Evolutionary conservation across 2,888 invertebrate genomes (phyloP).

Genomic region (Sesamia inferens): DNA sequence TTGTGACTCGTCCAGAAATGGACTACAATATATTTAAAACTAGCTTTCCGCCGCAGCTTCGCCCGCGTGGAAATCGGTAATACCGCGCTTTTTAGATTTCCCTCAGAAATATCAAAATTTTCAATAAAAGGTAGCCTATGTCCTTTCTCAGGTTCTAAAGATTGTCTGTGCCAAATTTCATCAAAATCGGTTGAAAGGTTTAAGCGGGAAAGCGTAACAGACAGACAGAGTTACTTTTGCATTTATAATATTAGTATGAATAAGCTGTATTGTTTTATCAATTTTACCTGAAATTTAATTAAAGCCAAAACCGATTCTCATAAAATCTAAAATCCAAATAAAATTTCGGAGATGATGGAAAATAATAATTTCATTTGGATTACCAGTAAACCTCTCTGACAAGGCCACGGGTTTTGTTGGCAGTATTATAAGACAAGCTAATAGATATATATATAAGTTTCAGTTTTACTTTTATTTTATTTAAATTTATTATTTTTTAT

Average conservation of each 20-base stretch:
- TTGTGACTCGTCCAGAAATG: neutral
- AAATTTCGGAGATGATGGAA: conserved; percentile 17
- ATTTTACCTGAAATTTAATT: conserved; percentile 5
- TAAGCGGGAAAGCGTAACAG: no score
- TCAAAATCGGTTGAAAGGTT: no score
- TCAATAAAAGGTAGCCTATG: no score
- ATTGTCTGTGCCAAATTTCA: no score
- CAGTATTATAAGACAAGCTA: neutral
- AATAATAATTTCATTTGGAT: conserved; percentile 36
- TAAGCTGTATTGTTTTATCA: neutral
- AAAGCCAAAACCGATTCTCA: conserved; percentile 2
- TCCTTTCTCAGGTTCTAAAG: no score
- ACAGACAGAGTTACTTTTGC: no score
- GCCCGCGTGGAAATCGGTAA: no score
- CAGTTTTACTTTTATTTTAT: neutral
- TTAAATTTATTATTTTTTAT: no score
- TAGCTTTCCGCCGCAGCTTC: no score
- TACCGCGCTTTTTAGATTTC: no score
- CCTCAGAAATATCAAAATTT: no score
- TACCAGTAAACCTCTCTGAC: conserved; percentile 25
- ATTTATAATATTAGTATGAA: no score
- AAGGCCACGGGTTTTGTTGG: conserved; percentile 17
- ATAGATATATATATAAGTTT: neutral
- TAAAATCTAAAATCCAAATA: conserved; percentile 20
- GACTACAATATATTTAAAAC: neutral